phyloP scores from a whole-genome alignment of 2,888 invertebrate genomes.

The Microctonus aethiopoides region DNA sequence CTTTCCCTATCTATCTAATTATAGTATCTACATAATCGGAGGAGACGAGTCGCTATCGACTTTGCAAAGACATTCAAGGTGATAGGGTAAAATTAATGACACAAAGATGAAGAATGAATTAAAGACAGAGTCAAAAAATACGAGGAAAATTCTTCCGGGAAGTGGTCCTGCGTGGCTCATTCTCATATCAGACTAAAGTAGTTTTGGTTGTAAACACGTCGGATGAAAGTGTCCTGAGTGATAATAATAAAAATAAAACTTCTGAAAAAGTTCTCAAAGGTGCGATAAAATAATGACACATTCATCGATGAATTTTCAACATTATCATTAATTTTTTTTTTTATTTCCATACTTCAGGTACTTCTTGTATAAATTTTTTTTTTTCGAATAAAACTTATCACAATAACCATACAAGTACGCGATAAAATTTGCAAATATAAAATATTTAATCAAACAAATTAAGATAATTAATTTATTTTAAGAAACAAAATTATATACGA shows the following conservation, averaged over 20 bases:
- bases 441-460: no score
- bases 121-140: constrained; percentile 7
- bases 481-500: no score
- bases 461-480: no score
- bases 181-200: constrained; percentile 38
- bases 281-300: neutral
- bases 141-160: neutral
- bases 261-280: constrained; percentile 17
- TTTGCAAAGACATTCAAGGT: constrained; percentile 17
- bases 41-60: constrained; percentile 15
- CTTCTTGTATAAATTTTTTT: no score
- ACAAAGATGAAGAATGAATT: neutral
- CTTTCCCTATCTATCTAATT: constrained; percentile 10
- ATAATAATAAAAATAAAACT: constrained; percentile 42
- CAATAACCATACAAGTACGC: no score
- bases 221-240: constrained; percentile 17
- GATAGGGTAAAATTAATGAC: neutral
- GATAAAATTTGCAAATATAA: no score
- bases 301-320: neutral
- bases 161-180: constrained; percentile 32
- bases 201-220: constrained; percentile 42
- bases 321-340: neutral
- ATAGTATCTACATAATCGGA: constrained; percentile 20
- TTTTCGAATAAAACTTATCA: no score
- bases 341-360: neutral